Percentiles rank a stretch among this genome's conserved stretches.
phyloP scores from a whole-genome alignment of 2,888 invertebrate species.

The Bursaphelenchus okinawaensis region DNA sequence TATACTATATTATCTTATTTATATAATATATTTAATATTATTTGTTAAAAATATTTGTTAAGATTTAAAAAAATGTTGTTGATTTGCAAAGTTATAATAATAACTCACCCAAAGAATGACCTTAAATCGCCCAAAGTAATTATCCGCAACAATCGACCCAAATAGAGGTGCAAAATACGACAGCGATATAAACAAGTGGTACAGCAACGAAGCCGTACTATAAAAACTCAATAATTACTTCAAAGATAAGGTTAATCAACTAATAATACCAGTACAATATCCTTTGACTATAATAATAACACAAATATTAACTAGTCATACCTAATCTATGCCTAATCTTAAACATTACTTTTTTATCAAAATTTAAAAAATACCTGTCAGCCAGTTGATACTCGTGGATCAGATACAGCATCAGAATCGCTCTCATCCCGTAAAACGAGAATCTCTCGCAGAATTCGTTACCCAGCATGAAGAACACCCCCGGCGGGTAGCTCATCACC shows the following conservation, averaged over 20 bases:
- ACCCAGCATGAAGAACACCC: constrained; percentile 81
- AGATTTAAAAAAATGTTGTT: neutral
- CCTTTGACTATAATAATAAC: no score
- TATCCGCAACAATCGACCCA: constrained; percentile 90
- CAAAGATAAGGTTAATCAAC: no score
- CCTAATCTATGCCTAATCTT: no score
- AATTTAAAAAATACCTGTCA: constrained; percentile 32
- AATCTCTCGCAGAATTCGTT: constrained; percentile 88
- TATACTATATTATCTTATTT: constrained; percentile 65
- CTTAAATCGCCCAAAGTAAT: constrained; percentile 68
- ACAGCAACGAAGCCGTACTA: constrained; percentile 74
- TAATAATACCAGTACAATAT: no score
- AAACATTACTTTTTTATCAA: neutral
- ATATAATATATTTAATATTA: neutral
- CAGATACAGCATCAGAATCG: constrained; percentile 53
- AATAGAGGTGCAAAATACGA: constrained; percentile 83
- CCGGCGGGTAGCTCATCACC: constrained; percentile 20
- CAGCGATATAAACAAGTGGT: constrained; percentile 81
- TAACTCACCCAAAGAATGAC: constrained; percentile 62
- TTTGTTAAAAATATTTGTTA: neutral
- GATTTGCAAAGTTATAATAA: neutral
- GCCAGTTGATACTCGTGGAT: constrained; percentile 47
- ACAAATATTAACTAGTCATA: no score
- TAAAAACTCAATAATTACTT: neutral
- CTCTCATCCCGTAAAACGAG: constrained; percentile 57